Conservation (phyloP, 2,797 vertebrate genomes). For the Valencia hispanica region DNA sequence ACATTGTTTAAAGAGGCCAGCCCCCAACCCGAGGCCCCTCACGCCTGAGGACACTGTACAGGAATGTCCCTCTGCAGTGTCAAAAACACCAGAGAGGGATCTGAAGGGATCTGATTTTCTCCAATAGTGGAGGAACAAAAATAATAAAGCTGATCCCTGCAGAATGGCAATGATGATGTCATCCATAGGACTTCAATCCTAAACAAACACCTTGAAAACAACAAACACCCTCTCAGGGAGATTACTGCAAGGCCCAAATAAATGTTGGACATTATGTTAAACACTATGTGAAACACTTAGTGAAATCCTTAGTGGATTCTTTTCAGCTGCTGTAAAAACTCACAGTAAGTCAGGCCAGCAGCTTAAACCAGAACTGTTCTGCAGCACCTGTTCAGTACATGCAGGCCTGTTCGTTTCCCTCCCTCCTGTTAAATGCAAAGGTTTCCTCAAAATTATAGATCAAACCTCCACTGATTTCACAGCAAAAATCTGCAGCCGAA, state of each 20-base stretch:
- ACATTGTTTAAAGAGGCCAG: slow-evolving; percentile 37
- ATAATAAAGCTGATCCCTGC: slow-evolving; percentile 56
- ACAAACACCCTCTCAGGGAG: slow-evolving; percentile 1
- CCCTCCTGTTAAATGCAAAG: slow-evolving; percentile 14
- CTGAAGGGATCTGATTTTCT: slow-evolving; percentile 11
- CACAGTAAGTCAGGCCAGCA: slow-evolving; percentile 10
- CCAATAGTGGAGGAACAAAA: slow-evolving; percentile 15
- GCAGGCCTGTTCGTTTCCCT: slow-evolving; percentile 50
- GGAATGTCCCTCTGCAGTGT: slow-evolving; percentile 56
- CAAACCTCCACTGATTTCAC: background rate
- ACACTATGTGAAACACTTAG: background rate
- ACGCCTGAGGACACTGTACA: slow-evolving; percentile 33
- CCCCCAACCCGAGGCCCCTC: slow-evolving; percentile 46
- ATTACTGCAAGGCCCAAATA: background rate
- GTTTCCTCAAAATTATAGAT: background rate
- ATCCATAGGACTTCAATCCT: slow-evolving; percentile 51
- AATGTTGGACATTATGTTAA: background rate
- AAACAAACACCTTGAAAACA: slow-evolving; percentile 25
- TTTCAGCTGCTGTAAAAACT: background rate
- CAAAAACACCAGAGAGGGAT: slow-evolving; percentile 32
- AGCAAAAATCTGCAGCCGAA: background rate
- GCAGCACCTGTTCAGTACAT: slow-evolving; percentile 61
- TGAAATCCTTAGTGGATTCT: background rate
- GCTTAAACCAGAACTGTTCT: slow-evolving; percentile 21
- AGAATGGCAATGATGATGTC: slow-evolving; percentile 38